phyloP scores from a whole-genome alignment of 2,888 invertebrate species.

The Lasius platythorax region DNA sequence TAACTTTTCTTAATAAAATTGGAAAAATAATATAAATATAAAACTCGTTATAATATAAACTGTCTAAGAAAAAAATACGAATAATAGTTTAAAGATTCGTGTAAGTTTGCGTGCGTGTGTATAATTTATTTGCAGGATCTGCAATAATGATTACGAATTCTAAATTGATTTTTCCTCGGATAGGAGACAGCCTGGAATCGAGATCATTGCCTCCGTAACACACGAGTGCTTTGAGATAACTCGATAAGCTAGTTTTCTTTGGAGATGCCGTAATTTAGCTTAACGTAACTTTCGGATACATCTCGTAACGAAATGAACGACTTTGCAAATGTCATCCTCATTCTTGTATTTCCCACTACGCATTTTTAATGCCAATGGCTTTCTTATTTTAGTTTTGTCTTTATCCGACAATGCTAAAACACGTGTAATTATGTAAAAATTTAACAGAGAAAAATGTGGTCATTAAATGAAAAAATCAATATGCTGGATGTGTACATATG shows the following conservation, averaged over 20 bases:
- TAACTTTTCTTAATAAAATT: not conserved
- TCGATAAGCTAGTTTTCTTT: conserved; percentile 39
- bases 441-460: not conserved
- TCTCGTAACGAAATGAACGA: conserved; percentile 58
- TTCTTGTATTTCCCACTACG: conserved; percentile 3
- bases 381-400: not conserved
- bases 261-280: not conserved
- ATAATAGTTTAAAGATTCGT: not conserved
- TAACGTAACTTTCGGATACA: conserved; percentile 49
- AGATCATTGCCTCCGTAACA: not conserved
- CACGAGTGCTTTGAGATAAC: conserved; percentile 32
- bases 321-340: conserved; percentile 44
- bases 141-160: not conserved
- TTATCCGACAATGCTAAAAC: not conserved
- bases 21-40: not conserved
- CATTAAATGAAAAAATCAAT: conserved; percentile 1
- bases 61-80: not conserved
- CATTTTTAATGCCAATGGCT: conserved; percentile 14
- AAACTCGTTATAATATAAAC: not conserved
- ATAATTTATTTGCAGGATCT: not conserved
- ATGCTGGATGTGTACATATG: not conserved
- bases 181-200: not conserved
- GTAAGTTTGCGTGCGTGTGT: not conserved
- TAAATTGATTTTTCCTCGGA: not conserved
- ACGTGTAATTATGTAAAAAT: not conserved